phyloP scores from a whole-genome alignment of 2,797 vertebrate species.

The Alexandromys oeconomus region DNA sequence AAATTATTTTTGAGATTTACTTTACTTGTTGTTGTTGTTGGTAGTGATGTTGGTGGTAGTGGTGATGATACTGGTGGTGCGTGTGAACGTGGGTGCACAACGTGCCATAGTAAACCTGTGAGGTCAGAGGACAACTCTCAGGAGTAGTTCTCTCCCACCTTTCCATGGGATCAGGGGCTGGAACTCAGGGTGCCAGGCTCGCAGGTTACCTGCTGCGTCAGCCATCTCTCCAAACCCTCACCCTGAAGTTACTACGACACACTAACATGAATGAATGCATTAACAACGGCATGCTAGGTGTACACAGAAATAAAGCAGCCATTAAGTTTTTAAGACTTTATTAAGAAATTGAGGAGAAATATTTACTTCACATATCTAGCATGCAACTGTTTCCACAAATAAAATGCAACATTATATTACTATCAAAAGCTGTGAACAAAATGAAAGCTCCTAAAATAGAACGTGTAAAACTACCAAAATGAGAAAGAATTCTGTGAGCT shows the following conservation, averaged over 20 bases:
- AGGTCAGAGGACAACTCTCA: neutral
- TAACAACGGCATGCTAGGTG: neutral
- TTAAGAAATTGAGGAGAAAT: conserved; percentile 36
- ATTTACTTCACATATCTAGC: conserved; percentile 40
- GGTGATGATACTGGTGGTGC: neutral
- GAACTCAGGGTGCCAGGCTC: neutral
- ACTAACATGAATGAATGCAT: neutral
- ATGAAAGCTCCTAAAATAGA: conserved; percentile 54
- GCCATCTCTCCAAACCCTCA: neutral
- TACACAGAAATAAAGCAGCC: neutral
- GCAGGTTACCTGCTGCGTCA: neutral
- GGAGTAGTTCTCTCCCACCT: neutral
- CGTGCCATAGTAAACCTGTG: rapidly evolving
- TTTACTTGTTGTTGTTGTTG: neutral
- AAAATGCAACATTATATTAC: conserved; percentile 26
- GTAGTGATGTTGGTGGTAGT: too few relatives aligned
- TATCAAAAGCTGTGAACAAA: conserved; percentile 62
- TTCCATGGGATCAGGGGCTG: neutral
- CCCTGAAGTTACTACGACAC: neutral
- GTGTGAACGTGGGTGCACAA: neutral
- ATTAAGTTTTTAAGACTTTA: conserved; percentile 44
- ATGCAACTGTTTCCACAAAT: conserved; percentile 44
- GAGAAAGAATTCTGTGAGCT: conserved; percentile 24
- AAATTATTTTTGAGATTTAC: neutral
- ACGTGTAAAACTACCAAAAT: conserved; percentile 44